Evolutionary conservation across 2,113 vertebrate genomes (phyloP).

Genomic region (human (Homo sapiens)): DNA sequence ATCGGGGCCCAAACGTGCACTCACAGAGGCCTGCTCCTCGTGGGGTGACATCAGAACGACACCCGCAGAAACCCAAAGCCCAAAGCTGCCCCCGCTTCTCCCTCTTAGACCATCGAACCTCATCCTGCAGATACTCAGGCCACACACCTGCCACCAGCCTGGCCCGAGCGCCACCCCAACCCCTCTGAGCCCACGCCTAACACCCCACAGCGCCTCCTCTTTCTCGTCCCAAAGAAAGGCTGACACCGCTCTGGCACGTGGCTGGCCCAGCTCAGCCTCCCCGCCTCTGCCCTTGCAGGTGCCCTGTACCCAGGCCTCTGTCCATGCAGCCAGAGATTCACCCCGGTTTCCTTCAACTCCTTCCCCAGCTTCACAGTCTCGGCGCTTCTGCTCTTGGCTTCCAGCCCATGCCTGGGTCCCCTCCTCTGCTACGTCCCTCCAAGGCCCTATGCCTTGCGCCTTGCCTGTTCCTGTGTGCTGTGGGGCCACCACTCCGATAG

Average conservation of each 20-base stretch:
- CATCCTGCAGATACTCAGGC: background rate
- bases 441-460: no score
- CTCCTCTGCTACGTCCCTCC: no score
- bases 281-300: background rate
- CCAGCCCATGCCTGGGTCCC: no score
- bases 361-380: background rate
- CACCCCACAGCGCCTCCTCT: background rate
- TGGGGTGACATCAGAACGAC: background rate
- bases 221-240: background rate
- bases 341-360: background rate
- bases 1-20: background rate
- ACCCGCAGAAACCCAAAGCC: background rate
- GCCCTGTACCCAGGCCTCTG: no score
- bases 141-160: background rate
- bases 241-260: no score
- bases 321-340: no score
- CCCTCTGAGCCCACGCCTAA: rapidly evolving
- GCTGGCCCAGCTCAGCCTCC: background rate
- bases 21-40: background rate
- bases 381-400: background rate
- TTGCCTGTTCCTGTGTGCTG: background rate
- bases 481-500: background rate
- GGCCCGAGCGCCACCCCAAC: no score
- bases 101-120: no score
- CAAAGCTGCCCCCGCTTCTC: background rate